Percentiles rank a stretch among this genome's conserved stretches.
These are phyloP conservation scores for Drosophila takahashii DNA, from an alignment of 1,140 invertebrate species.

Conservation along the genomic window DNA sequence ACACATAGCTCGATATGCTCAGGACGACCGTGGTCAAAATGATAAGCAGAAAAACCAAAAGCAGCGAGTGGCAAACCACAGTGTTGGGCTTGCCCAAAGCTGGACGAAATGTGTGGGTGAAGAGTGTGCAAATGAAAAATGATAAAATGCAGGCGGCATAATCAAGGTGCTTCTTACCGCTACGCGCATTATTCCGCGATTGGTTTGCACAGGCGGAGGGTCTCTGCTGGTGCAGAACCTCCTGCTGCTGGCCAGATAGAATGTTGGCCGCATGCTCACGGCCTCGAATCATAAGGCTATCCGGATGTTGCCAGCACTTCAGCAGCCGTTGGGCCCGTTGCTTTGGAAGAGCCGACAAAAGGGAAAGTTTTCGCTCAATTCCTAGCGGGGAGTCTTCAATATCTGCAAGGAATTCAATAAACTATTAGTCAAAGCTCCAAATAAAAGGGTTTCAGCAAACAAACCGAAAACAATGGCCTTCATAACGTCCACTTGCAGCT, in stretches of 20 bases:
- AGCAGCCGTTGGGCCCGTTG: conserved; percentile 91
- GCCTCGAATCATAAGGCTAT: conserved; percentile 91
- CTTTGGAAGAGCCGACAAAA: conserved; percentile 90
- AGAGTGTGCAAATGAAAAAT: conserved; percentile 24
- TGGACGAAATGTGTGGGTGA: conserved; percentile 21
- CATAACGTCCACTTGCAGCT: conserved; percentile 93
- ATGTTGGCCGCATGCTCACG: conserved; percentile 92
- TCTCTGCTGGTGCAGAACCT: conserved; percentile 65
- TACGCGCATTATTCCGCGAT: conserved; percentile 53
- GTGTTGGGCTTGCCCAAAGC: conserved; percentile 66
- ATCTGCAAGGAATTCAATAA: conserved; percentile 85
- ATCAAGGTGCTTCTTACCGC: conserved; percentile 40
- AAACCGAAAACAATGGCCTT: conserved; percentile 92
- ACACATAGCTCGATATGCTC: conserved; percentile 55
- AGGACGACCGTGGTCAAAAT: conserved; percentile 62
- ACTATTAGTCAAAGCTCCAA: conserved; percentile 43
- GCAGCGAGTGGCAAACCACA: conserved; percentile 61
- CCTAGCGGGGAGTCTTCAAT: conserved; percentile 88
- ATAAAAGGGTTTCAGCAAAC: conserved; percentile 64
- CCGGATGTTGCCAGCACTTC: conserved; percentile 91
- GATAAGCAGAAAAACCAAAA: conserved; percentile 71
- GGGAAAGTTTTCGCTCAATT: conserved; percentile 89
- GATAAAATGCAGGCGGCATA: background rate
- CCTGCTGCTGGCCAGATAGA: conserved; percentile 88
- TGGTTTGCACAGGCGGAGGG: conserved; percentile 43